Base-by-base conservation (phyloP, 2,797 vertebrate species). In the Microchirus variegatus region DNA sequence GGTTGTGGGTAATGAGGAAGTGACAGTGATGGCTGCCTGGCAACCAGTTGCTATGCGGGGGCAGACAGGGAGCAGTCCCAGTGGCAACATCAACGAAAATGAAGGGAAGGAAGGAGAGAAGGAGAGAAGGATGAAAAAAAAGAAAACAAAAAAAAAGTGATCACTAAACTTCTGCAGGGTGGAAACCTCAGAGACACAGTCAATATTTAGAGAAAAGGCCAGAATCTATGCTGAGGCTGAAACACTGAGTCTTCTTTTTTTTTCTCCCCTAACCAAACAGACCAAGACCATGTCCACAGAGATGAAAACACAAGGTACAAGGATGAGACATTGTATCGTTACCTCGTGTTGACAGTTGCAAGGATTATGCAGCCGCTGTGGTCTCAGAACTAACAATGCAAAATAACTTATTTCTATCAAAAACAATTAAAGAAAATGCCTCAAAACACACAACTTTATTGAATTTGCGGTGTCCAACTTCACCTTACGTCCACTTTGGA, bases 1-100 rank as follows among this genome's bases (percentile, higher is more conserved):
- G 83, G 58, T 88, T 92, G 76, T 91, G 87, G 89, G 89, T 91
- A 90, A 93, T 93, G 88, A 92, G 90, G 84, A 92, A 90, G 90
- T 90, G 92, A 93, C 90, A 91, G 83, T 91, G 92, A 93, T 87
- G 87, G 80, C 88, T 91, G 83, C 82, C 66, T 87, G 84, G 88
- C 89, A 91, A 90, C 88, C 82, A 77, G 81, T 89, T 85, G 80
- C 85, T 88, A 88, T 78, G 82, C 50, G 71, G 80, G 86, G 85
- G 80, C 83, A 80, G 81, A 80, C 56, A 80, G 63, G 72, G 84
- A 82, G 65, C 59, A 80, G 86, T 89, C 89, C 85, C 88, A 36
- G 75, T 10, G 78, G 89, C 79, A 88, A 90, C 85, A 86, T 90
- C 78, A 84, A 82, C 65, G 71, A 81, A 87, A 84, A 89, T 83